Base-by-base conservation (phyloP, 2,113 vertebrate species). In the Dunckerocampus dactyliophorus region DNA sequence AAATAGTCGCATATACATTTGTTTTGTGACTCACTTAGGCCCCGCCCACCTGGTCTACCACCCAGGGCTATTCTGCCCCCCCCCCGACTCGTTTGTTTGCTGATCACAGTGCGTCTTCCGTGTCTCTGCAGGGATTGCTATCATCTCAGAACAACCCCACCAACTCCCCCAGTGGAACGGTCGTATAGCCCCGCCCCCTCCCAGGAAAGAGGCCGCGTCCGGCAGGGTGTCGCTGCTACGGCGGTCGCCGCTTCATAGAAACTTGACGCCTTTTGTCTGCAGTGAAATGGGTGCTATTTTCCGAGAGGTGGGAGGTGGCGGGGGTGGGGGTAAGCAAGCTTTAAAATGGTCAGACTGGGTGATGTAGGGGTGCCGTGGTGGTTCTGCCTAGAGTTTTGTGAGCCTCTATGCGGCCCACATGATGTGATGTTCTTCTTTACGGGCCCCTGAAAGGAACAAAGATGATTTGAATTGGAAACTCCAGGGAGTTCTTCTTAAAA, bases 101-200 rank as follows among this genome's bases (percentile, higher is more conserved):
- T 75, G 39, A 69, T 84, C 72, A 80, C 65, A 56, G 61, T 79
- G 71, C 70, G 39, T 73, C 72, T 72, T 82, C 72, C 91, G 69
- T 93, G 90, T 92, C 84, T 93, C 89, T 78, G 72, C 93, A 95
- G 95, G 94, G 93, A 82, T 89, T 92, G 82, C 85, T 93, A 79
- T 93, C 94, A 84, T 91, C 93, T 90, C 95, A 90, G 91, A 91
- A 81, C 92, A 91, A 83, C 92, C 93, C 92, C 85, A 92, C 93
- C 93, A 92, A 89, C 89, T 93, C 93, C 90, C 92, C 93, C 87
- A 94, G 94, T 87, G 94, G 93, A 80, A 95, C 94, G 80, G 91
- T 92, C 90, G 93, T 94, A 90, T 94, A 95, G 92, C 82, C 82
- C 89, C 3, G 47, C 54, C 22, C 34, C 24, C 17, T 34, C 39